Percentiles rank a stretch among this genome's conserved stretches.
Conservation (phyloP, 2,797 vertebrate species). For the Pseudochirops cupreus region DNA sequence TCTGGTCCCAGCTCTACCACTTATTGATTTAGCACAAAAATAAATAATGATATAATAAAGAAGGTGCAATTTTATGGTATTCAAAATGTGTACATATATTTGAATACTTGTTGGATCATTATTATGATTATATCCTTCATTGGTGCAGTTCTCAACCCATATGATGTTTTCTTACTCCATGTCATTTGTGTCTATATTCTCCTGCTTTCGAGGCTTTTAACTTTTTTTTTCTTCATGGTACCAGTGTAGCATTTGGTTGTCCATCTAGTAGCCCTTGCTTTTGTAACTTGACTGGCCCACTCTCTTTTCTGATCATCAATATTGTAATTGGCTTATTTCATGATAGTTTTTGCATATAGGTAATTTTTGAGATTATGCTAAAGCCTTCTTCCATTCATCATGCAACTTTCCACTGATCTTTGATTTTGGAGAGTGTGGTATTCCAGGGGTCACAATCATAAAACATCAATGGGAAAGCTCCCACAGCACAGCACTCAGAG, state of each 20-base stretch:
- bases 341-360: neutral
- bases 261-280: neutral
- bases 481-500: neutral
- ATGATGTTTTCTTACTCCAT: neutral
- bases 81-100: neutral
- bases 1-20: neutral
- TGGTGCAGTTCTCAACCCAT: neutral
- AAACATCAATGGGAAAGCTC: neutral
- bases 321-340: neutral
- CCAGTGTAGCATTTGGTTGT: neutral
- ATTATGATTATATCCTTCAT: neutral
- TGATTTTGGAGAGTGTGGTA: neutral
- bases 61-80: neutral
- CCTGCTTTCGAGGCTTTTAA: neutral
- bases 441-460: neutral
- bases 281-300: neutral
- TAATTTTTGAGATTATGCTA: neutral
- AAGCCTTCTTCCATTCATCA: neutral
- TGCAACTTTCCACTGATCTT: neutral
- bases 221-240: neutral
- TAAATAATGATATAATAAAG: neutral
- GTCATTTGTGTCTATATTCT: neutral
- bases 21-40: neutral
- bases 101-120: neutral
- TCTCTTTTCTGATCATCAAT: neutral